These are phyloP conservation scores for Teleopsis dalmanni DNA, from an alignment of 1,140 invertebrate genomes.

Conservation along the genomic window DNA sequence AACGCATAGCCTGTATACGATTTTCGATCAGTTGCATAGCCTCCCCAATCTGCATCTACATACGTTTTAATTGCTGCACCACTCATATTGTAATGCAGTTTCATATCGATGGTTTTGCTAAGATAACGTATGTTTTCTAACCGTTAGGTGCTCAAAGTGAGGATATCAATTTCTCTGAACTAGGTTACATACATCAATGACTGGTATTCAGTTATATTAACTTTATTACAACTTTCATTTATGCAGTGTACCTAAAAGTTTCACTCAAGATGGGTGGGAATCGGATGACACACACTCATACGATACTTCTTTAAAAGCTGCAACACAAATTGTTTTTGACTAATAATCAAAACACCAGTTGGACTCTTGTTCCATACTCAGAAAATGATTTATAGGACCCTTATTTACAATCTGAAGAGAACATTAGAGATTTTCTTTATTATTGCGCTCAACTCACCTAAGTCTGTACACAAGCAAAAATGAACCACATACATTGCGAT, in stretches of 20 bases:
- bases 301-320: conserved; percentile 34
- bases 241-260: conserved; percentile 3
- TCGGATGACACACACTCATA: conserved; percentile 37
- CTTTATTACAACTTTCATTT: conserved; percentile 1
- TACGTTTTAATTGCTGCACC: conserved; percentile 9
- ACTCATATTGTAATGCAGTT: conserved; percentile 5
- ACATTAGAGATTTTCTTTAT: conserved; percentile 6
- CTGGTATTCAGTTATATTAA: conserved; percentile 13
- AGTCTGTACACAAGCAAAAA: conserved; percentile 10
- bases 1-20: conserved; percentile 17
- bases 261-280: conserved; percentile 31
- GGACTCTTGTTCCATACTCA: conserved; percentile 10
- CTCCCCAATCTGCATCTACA: conserved; percentile 30
- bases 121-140: conserved; percentile 12
- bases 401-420: conserved; percentile 9
- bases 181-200: conserved; percentile 30
- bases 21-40: conserved; percentile 26
- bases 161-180: conserved; percentile 26
- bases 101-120: neutral
- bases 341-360: conserved; percentile 20
- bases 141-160: conserved; percentile 21
- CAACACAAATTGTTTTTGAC: conserved; percentile 35
- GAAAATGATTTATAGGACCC: conserved; percentile 4
- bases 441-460: conserved; percentile 11
- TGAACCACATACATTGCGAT: conserved; percentile 6